phyloP scores from a whole-genome alignment of 2,888 invertebrate genomes.

The Spilarctia lutea region DNA sequence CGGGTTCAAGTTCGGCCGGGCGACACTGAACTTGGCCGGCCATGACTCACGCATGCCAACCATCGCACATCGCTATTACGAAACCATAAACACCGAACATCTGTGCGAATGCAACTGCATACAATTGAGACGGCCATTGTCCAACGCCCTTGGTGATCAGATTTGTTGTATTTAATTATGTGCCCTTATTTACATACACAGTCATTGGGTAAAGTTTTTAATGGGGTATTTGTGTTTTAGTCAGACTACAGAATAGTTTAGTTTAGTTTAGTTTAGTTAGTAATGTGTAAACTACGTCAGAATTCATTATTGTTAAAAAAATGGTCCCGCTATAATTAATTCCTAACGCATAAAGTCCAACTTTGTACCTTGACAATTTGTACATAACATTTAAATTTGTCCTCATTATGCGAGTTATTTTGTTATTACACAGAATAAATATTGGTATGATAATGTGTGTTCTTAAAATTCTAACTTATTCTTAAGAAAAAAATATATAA shows the following conservation, averaged over 20 bases:
- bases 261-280: neutral
- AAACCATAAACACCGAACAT: slow-evolving; percentile 81
- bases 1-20: slow-evolving; percentile 84
- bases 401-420: neutral
- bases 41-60: slow-evolving; percentile 82
- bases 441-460: neutral
- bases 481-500: neutral
- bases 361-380: neutral
- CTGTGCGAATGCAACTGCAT: slow-evolving; percentile 69
- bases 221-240: neutral
- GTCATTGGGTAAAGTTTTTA: neutral
- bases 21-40: slow-evolving; percentile 86
- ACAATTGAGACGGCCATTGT: slow-evolving; percentile 61
- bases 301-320: neutral
- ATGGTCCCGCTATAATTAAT: neutral
- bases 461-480: too few relatives aligned
- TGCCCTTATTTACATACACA: neutral
- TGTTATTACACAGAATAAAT: neutral
- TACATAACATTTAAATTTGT: neutral
- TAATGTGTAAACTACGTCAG: neutral
- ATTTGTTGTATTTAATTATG: slow-evolving; percentile 36
- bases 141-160: slow-evolving; percentile 52
- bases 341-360: neutral
- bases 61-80: slow-evolving; percentile 79
- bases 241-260: neutral